Evolutionary conservation across 2,888 invertebrate species (phyloP), one percentile per base, ranked within the genome.

Genomic region (Troides aeacus): DNA sequence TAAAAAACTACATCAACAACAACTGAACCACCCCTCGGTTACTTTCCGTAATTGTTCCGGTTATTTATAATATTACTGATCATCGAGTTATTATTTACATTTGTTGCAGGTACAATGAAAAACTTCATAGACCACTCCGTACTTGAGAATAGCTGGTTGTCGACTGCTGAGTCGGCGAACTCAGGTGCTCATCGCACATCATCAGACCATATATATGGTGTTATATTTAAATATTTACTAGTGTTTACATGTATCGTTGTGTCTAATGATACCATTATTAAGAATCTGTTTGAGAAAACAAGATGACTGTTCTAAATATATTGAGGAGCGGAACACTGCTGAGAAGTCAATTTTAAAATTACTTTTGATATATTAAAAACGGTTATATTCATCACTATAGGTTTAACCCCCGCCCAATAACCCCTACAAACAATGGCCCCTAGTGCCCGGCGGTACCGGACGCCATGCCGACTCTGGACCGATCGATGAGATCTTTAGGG

Each of bases 91-190:
- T 39, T 39, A 39, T 10, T 3, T 17, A 50, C 5, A 17, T 50
- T 17, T 50, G 5, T 50, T 50, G 5, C 50, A 68, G 93, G 93
- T 78, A 91, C 92, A 71, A 88, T 93, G 89, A 92, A 93, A 79
- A 93, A 93, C 72, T 90, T 93, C 36, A 90, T 93, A 66, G 93
- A 93, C 77, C 93, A 93, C 79, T 93, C 93, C 50, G 92, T 93
- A 36, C 87, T 93, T 53, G 93, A 93, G 84, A 93, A 92, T 84
- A 87, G 91, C 79, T 93, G 92, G 92, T 80, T 92, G 30, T 92
- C 93, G 8, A 92, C 93, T 79, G 90, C 85, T 8, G 91, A 90
- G 71, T 92, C 92, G 0, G 82, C 85, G 1, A 87, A 85, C n/a
- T 83, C 85, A 53, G 81, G 77, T 62, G 77, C 75, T 56, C 78